Evolutionary conservation across 2,113 vertebrate genomes (phyloP), one percentile per base, ranked within the genome.

Genomic region (Cettia cetti): DNA sequence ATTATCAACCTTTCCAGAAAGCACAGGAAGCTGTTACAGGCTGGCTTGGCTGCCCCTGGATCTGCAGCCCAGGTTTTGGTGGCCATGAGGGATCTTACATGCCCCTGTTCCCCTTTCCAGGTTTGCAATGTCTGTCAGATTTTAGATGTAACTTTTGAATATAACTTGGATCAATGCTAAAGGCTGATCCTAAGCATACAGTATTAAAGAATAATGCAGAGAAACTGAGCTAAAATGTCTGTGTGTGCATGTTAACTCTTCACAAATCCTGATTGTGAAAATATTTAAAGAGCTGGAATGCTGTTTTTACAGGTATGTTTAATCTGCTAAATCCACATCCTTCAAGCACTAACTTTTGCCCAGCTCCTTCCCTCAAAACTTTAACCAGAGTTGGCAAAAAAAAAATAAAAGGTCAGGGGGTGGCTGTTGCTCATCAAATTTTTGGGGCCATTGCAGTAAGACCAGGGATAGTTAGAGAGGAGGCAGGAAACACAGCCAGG

Each of bases 81-180:
- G 28, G 10, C 65, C 4, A 0, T 49, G 19, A 44, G 0, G 5
- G 24, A 49, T 27, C n/a, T 53, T 40, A 12, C 28, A 4, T 4
- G 5, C 6, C 24, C 15, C 60, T 23, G 40, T 52, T 87, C 24
- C 31, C 27, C 13, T 35, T 60, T 23, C 14, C 50, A 52, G 8
- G 35, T 78, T 52, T 70, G 30, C 37, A 30, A 8, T 14, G n/a
- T 26, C 37, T 0, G 0, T 65, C n/a, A 22, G 60, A 61, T 84
- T 74, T 84, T 10, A 13, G 68, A 56, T 40, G 13, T 27, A 49
- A 24, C 15, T 63, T 92, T 30, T 44, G 22, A 39, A 16, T 37
- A 12, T n/a, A 47, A 45, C 39, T 31, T 26, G 11, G 21, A 18
- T 49, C 69, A 80, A 40, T 0, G 1, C 40, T 37, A 61, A 50